Evolutionary conservation across 2,888 invertebrate species (phyloP), one percentile per base, ranked within the genome.

Genomic region (Ormia ochracea): DNA sequence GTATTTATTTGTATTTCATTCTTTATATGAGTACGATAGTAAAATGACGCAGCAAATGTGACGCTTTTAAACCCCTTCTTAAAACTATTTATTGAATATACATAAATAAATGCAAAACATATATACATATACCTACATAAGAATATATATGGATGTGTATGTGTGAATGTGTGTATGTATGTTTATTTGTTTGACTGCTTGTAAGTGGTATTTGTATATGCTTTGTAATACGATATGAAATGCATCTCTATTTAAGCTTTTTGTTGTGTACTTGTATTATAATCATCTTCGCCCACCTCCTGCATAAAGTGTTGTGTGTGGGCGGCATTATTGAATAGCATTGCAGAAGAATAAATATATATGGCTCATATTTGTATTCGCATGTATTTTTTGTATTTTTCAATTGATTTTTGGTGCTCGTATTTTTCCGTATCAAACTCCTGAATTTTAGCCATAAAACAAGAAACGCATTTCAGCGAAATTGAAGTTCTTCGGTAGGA

Each of bases 31-130:
- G 28, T 52, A 48, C 52, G 58, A 63, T 17, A 78, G 77, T 79
- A 85, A 84, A 87, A 86, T 86, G 84, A 83, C 81, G 83, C 81
- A 82, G 82, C 83, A 84, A 84, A 82, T 82, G 81, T 78, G 82
- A 78, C 59, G 56, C n/a, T 63, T 68, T 45, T 69, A 73, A 80
- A 56, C 68, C 79, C 61, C 61, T 66, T 65, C 38, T 54, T 59
- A 56, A 75, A 76, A 68, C 38, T 72, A 63, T 76, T 76, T 80
- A 72, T 48, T 58, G 38, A 59, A 70, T 14, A 54, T 65, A 38
- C 43, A 33, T 54, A 31, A 33, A 31, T 7, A 41, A n/a, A n/a
- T n/a, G n/a, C n/a, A n/a, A n/a, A n/a, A n/a, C n/a, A n/a, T n/a
- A n/a, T n/a, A n/a, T n/a, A n/a, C n/a, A n/a, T n/a, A n/a, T n/a